These are phyloP conservation scores for Ditula angustiorana DNA, from an alignment of 2,888 invertebrate species.

Conservation along the genomic window DNA sequence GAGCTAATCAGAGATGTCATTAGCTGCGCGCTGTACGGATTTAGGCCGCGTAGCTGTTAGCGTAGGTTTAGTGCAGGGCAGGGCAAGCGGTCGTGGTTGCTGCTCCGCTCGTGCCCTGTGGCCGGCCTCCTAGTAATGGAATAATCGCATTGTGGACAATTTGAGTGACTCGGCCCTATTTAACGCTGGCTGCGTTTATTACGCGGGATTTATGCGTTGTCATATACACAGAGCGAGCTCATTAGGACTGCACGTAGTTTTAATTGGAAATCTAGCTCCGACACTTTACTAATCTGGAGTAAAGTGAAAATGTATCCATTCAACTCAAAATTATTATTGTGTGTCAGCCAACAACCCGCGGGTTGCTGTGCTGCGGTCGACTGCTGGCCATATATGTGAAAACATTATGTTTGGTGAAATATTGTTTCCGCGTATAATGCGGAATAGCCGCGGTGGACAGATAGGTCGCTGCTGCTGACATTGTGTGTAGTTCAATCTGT, in stretches of 20 bases:
- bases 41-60: slow-evolving; percentile 19
- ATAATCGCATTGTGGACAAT: slow-evolving; percentile 82
- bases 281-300: slow-evolving; percentile 53
- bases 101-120: slow-evolving; percentile 55
- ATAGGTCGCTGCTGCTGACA: slow-evolving; percentile 60
- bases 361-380: slow-evolving; percentile 48
- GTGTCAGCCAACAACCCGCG: slow-evolving; percentile 1
- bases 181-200: slow-evolving; percentile 79
- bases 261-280: slow-evolving; percentile 72
- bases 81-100: slow-evolving; percentile 30
- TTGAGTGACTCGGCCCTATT: slow-evolving; percentile 79
- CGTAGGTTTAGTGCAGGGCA: slow-evolving; percentile 19
- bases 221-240: slow-evolving; percentile 74
- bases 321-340: no score
- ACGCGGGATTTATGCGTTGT: slow-evolving; percentile 79
- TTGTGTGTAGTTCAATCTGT: slow-evolving; percentile 35
- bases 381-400: slow-evolving; percentile 61
- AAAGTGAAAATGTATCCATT: slow-evolving; percentile 45
- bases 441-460: slow-evolving; percentile 67
- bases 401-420: slow-evolving; percentile 69
- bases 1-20: slow-evolving; percentile 35
- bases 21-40: slow-evolving; percentile 23
- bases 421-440: slow-evolving; percentile 73
- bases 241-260: slow-evolving; percentile 75
- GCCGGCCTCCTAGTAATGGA: slow-evolving; percentile 71